Evolutionary conservation across 2,888 invertebrate species (phyloP), one percentile per base, ranked within the genome.

Genomic region (Eupithecia vulgata): DNA sequence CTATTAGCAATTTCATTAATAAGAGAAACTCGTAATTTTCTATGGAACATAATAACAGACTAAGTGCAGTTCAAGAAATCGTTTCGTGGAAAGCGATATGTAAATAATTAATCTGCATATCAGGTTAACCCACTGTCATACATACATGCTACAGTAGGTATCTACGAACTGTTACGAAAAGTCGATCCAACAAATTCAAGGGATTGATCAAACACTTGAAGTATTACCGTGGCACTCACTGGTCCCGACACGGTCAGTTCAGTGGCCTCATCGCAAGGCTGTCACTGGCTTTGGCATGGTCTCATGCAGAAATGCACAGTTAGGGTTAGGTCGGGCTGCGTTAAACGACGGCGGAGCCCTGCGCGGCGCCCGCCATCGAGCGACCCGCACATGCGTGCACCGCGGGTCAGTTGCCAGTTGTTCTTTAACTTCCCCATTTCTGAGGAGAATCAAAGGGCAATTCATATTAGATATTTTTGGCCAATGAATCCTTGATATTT

Each of bases 321-420:
- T 21, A 57, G 65, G 65, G 70, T 52, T 65, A 70, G 65, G 67
- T 59, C 68, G 61, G 66, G 62, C 61, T 66, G 71, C 71, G 71
- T 70, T 52, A 67, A 12, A 65, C 65, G 37, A 6, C 21, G 40
- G 65, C 37, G 81, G 83, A 82, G 83, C 71, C 68, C 75, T 67
- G 79, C 78, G 75, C 76, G 76, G 67, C 73, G 70, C 48, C 72
- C 73, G 73, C 72, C 71, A 70, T 71, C 75, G 72, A 71, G 71
- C 74, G 77, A 80, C 73, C 72, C 78, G 76, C 76, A 78, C 73
- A 77, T 74, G 79, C 78, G 76, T 74, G 72, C 80, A 78, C 81
- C 81, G 80, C 81, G 37, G 25, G 37, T 13, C 10, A 6, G 65
- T 65, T 65, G 65, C 40, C 65, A 65, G 65, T n/a, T n/a, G 15